A percentile compares a stretch with the other conserved stretches of the same genome.
phyloP scores from a whole-genome alignment of 2,113 vertebrate species.

The Alces alces region DNA sequence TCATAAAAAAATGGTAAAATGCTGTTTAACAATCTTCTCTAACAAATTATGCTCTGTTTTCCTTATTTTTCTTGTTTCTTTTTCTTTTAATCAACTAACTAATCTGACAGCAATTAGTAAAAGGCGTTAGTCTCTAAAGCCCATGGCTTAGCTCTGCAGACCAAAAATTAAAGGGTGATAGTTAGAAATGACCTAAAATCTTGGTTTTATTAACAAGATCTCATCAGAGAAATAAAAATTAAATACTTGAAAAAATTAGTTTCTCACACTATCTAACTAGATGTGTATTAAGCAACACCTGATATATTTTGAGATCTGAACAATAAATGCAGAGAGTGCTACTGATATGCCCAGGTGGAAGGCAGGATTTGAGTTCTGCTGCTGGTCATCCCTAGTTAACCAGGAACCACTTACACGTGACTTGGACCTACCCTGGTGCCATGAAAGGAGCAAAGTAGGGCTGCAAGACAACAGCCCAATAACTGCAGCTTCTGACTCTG shows the following conservation, averaged over 20 bases:
- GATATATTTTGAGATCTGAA: background rate
- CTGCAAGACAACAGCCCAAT: accelerated
- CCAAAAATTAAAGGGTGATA: background rate
- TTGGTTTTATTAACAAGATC: background rate
- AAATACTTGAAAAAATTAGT: background rate
- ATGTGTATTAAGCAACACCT: background rate
- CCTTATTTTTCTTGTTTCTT: background rate
- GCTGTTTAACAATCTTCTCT: background rate
- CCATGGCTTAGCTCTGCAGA: background rate
- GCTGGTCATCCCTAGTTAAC: background rate
- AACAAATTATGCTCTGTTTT: background rate
- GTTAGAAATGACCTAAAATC: background rate
- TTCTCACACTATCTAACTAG: background rate
- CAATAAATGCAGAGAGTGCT: background rate
- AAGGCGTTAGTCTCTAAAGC: background rate
- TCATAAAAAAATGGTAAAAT: background rate
- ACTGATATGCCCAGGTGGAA: background rate
- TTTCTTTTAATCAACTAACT: background rate
- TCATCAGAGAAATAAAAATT: background rate
- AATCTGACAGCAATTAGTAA: background rate
- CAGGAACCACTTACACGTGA: background rate
- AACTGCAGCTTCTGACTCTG: background rate
- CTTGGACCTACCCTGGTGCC: background rate
- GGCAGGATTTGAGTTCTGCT: background rate
- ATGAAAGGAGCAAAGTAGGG: background rate